A percentile compares a stretch with the other conserved stretches of the same genome.
phyloP scores from a whole-genome alignment of 2,797 vertebrate genomes.

The Sebastes iracundus region DNA sequence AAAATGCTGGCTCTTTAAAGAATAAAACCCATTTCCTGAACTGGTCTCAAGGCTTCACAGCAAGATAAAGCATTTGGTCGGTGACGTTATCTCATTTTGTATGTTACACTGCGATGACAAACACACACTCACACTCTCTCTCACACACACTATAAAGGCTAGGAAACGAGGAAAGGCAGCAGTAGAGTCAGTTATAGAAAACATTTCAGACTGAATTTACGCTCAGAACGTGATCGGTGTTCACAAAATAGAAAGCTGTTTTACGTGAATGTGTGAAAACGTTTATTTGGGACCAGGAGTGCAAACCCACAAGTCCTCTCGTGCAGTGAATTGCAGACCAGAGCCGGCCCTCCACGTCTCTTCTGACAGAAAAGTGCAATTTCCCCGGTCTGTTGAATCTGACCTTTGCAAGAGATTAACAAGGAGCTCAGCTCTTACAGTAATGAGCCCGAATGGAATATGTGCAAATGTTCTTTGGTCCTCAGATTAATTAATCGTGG shows the following conservation, averaged over 20 bases:
- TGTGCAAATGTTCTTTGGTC: constrained; percentile 25
- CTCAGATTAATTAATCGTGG: constrained; percentile 31
- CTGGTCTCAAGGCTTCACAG: constrained; percentile 42
- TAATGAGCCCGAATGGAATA: constrained; percentile 36
- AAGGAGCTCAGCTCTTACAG: constrained; percentile 17
- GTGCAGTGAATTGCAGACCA: not conserved
- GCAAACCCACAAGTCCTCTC: not conserved
- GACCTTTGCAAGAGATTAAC: constrained; percentile 56
- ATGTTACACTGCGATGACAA: not conserved
- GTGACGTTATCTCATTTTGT: not conserved
- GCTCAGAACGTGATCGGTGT: not conserved
- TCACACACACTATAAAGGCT: not conserved
- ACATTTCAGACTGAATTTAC: not conserved
- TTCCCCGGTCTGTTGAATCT: constrained; percentile 27
- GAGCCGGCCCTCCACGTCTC: not conserved
- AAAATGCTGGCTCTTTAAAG: constrained; percentile 38
- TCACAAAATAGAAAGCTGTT: not conserved
- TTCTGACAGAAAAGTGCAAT: constrained; percentile 20
- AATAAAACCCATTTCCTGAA: constrained; percentile 63
- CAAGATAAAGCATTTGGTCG: constrained; percentile 3
- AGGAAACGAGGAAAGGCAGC: not conserved
- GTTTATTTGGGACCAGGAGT: not conserved
- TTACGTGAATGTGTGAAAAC: not conserved
- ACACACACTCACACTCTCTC: not conserved
- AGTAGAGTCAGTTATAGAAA: not conserved